Conservation (phyloP, 2,113 vertebrate species). For the Cynocephalus volans region DNA sequence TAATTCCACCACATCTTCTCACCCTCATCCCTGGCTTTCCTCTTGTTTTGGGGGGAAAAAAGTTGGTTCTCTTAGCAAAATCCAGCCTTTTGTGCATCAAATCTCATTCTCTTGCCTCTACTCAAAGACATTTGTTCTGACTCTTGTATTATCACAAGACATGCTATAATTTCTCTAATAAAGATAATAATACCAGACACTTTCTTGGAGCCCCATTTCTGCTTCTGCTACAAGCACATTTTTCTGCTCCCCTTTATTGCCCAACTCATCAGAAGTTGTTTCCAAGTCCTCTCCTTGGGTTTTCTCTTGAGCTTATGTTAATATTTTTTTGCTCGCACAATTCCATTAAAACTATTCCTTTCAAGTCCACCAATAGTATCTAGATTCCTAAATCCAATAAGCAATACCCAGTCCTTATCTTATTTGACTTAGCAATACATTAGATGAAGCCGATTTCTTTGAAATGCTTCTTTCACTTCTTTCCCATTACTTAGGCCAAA, state of each 20-base stretch:
- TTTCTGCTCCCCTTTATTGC: neutral
- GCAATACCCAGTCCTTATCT: neutral
- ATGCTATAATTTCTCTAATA: neutral
- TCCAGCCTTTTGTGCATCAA: neutral
- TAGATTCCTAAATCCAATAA: neutral
- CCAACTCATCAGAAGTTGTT: neutral
- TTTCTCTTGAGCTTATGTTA: neutral
- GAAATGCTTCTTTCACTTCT: neutral
- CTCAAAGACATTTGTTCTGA: neutral
- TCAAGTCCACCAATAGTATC: neutral
- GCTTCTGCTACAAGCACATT: neutral
- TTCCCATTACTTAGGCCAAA: neutral
- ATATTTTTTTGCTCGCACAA: neutral
- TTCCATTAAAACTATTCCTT: neutral
- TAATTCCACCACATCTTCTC: neutral
- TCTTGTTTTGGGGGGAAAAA: neutral
- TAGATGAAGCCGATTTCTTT: neutral
- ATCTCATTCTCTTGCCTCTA: neutral
- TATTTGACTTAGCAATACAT: neutral
- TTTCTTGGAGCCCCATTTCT: neutral
- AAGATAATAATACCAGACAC: neutral
- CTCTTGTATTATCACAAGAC: neutral
- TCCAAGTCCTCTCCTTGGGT: neutral
- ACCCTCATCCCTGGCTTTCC: neutral
- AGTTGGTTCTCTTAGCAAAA: neutral